Conservation (phyloP, 2,888 invertebrate genomes). For the Amphipyra berbera region DNA sequence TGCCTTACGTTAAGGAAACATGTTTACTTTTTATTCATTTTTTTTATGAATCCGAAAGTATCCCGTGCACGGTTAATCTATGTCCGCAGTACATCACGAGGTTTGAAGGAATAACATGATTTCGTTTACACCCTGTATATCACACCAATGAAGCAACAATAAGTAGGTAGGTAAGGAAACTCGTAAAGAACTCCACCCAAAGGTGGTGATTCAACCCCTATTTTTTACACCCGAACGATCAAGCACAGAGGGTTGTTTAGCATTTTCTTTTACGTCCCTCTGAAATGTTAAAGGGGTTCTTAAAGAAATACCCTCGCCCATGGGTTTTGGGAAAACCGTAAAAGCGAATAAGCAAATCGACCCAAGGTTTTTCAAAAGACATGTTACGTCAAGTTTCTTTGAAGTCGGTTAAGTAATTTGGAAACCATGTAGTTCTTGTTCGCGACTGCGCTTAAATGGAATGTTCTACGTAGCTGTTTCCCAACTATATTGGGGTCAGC, state of each 20-base stretch:
- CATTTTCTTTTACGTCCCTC: slow-evolving; percentile 44
- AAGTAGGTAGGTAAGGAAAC: background rate
- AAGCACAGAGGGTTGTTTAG: slow-evolving; percentile 6
- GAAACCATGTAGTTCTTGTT: background rate
- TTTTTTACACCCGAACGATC: slow-evolving; percentile 22
- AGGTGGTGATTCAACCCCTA: slow-evolving; percentile 24
- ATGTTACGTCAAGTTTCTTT: slow-evolving; percentile 33
- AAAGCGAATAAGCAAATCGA: slow-evolving; percentile 28
- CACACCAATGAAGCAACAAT: slow-evolving; percentile 5
- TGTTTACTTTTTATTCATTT: no score
- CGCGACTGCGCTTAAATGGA: background rate
- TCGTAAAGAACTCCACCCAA: background rate
- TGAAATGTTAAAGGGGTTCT: slow-evolving; percentile 45
- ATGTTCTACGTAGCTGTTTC: no score
- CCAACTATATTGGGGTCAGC: no score
- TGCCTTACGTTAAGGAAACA: no score
- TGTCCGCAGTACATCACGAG: no score
- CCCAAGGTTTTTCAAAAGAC: slow-evolving; percentile 46
- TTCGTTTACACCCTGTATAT: no score
- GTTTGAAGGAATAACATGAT: no score
- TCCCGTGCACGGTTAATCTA: no score
- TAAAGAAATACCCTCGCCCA: slow-evolving; percentile 46
- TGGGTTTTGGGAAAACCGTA: slow-evolving; percentile 30
- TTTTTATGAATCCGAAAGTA: no score
- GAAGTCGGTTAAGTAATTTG: slow-evolving; percentile 11